Conservation (phyloP, 2,113 vertebrate species). For the Sebastes fasciatus region DNA sequence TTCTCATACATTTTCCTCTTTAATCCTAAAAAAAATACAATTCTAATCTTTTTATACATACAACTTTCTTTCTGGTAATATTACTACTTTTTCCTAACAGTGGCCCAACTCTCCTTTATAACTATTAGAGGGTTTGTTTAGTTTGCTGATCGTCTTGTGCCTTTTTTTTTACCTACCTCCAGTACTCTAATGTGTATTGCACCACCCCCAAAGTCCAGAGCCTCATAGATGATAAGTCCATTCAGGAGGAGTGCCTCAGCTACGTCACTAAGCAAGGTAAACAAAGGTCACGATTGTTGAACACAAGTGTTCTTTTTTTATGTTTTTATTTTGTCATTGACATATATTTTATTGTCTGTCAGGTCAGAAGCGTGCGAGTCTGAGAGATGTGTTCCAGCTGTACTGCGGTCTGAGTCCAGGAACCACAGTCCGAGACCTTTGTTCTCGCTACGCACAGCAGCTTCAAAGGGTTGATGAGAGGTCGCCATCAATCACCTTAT, state of each 20-base stretch:
- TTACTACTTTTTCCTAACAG: neutral
- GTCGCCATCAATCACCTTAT: constrained; percentile 72
- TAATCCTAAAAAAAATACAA: neutral
- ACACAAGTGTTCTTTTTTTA: neutral
- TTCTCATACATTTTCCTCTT: neutral
- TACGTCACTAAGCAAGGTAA: constrained; percentile 95
- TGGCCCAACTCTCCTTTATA: neutral
- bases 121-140: neutral
- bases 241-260: constrained; percentile 94
- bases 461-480: constrained; percentile 95
- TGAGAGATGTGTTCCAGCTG: constrained; percentile 89
- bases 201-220: constrained; percentile 96
- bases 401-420: constrained; percentile 86
- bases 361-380: constrained; percentile 93
- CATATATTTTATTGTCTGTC: constrained; percentile 7
- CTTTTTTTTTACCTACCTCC: constrained; percentile 20
- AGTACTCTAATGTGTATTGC: constrained; percentile 99
- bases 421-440: constrained; percentile 85
- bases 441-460: constrained; percentile 92
- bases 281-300: neutral
- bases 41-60: neutral
- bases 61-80: neutral
- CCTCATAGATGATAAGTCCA: constrained; percentile 93
- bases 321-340: neutral
- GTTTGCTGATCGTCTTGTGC: constrained; percentile 9